A percentile compares a stretch with the other conserved stretches of the same genome.
Conservation (phyloP, 2,113 vertebrate genomes). For the Pseudopipra pipra region DNA sequence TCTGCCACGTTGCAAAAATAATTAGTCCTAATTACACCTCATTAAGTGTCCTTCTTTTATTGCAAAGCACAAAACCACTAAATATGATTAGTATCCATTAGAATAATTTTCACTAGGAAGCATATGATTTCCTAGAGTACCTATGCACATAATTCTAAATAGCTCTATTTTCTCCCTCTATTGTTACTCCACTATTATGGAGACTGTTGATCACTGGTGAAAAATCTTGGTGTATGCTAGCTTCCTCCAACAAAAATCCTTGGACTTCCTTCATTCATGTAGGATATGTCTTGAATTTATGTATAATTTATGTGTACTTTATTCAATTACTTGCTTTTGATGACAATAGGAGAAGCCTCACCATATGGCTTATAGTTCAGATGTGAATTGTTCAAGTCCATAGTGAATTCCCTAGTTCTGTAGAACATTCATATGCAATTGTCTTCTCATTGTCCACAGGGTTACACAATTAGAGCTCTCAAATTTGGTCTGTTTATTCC, state of each 20-base stretch:
- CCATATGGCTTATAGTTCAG: background rate
- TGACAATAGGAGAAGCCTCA: background rate
- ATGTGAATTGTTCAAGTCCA: background rate
- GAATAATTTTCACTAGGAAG: background rate
- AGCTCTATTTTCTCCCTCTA: background rate
- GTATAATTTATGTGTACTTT: background rate
- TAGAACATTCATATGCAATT: background rate
- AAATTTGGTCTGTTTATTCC: background rate
- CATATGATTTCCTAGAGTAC: background rate
- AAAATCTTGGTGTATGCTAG: background rate
- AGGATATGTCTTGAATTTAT: background rate
- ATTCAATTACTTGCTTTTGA: background rate
- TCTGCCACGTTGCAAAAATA: background rate
- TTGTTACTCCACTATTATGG: background rate
- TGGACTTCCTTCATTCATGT: background rate
- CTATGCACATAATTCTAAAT: background rate
- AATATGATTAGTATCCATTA: background rate
- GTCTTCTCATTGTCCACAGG: background rate
- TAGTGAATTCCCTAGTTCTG: background rate
- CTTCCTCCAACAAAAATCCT: background rate
- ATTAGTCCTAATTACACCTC: background rate
- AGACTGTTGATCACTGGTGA: background rate
- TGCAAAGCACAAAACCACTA: background rate
- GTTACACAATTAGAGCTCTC: background rate
- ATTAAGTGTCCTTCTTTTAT: background rate